A percentile compares a stretch with the other conserved stretches of the same genome.
Conservation (phyloP, 1,140 invertebrate genomes). For the Reticulitermes speratus region DNA sequence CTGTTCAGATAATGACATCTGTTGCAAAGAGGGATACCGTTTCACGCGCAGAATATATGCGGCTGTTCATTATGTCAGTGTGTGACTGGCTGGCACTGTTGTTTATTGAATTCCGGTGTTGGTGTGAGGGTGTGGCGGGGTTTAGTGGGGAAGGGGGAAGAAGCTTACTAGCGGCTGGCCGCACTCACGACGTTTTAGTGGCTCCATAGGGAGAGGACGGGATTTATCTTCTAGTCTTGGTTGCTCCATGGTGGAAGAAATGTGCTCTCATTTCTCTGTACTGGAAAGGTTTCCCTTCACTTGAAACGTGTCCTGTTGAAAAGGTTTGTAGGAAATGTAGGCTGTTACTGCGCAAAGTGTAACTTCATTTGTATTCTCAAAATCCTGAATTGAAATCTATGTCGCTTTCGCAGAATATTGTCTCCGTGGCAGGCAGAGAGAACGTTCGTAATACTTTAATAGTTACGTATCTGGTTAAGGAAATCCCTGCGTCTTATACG, state of each 20-base stretch:
- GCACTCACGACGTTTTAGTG: not conserved
- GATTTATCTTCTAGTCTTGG: not conserved
- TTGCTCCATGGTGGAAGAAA: not conserved
- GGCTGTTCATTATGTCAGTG: not conserved
- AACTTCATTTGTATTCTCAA: not conserved
- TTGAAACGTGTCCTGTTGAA: not conserved
- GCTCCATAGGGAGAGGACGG: not conserved
- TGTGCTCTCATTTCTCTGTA: not conserved
- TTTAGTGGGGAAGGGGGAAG: not conserved
- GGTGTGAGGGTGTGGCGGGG: not conserved
- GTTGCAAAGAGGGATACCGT: not conserved
- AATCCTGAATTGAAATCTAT: not conserved
- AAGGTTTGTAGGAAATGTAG: not conserved
- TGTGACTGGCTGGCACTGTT: not conserved
- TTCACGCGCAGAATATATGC: not conserved
- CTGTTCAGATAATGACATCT: not conserved
- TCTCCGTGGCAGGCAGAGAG: too few species aligned
- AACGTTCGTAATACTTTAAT: too few species aligned
- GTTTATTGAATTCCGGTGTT: conserved; percentile 13
- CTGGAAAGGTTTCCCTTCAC: not conserved
- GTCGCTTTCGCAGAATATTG: not conserved
- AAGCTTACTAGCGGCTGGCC: not conserved
- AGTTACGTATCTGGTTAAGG: too few species aligned
- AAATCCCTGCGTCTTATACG: too few species aligned
- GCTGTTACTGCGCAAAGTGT: not conserved